phyloP scores from a whole-genome alignment of 2,888 invertebrate species.

The Dorcus parallelipipedus region DNA sequence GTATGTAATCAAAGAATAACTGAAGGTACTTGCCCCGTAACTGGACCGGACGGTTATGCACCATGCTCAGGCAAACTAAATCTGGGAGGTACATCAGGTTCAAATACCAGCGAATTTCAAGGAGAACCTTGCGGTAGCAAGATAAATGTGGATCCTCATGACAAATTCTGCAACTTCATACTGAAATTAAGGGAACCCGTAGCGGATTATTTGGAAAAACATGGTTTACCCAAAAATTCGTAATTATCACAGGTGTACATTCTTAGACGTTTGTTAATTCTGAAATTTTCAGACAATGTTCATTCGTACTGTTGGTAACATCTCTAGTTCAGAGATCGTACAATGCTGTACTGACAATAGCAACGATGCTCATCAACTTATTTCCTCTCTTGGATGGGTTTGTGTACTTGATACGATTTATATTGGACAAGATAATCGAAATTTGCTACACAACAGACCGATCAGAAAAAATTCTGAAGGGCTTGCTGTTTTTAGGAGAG shows the following conservation, averaged over 20 bases:
- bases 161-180: neutral
- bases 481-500: slow-evolving; percentile 37
- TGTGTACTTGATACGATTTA: slow-evolving; percentile 38
- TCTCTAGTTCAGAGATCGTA: slow-evolving; percentile 40
- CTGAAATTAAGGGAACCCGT: slow-evolving; percentile 36
- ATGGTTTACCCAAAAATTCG: slow-evolving; percentile 39
- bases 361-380: slow-evolving; percentile 33
- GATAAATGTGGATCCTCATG: neutral
- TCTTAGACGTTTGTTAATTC: slow-evolving; percentile 4
- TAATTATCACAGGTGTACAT: slow-evolving; percentile 29
- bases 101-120: neutral
- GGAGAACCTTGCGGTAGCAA: neutral
- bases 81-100: neutral
- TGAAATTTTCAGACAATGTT: slow-evolving; percentile 36
- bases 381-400: slow-evolving; percentile 34
- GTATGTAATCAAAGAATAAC: slow-evolving; percentile 6
- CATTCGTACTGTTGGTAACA: slow-evolving; percentile 39
- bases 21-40: neutral
- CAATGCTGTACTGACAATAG: slow-evolving; percentile 37
- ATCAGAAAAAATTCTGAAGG: slow-evolving; percentile 37
- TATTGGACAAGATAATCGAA: slow-evolving; percentile 43
- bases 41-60: neutral
- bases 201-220: slow-evolving; percentile 41
- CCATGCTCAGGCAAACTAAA: neutral
- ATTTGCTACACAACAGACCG: slow-evolving; percentile 36